Evolutionary conservation across 2,797 vertebrate genomes (phyloP), one percentile per base, ranked within the genome.

Genomic region (Rallus crepitans): DNA sequence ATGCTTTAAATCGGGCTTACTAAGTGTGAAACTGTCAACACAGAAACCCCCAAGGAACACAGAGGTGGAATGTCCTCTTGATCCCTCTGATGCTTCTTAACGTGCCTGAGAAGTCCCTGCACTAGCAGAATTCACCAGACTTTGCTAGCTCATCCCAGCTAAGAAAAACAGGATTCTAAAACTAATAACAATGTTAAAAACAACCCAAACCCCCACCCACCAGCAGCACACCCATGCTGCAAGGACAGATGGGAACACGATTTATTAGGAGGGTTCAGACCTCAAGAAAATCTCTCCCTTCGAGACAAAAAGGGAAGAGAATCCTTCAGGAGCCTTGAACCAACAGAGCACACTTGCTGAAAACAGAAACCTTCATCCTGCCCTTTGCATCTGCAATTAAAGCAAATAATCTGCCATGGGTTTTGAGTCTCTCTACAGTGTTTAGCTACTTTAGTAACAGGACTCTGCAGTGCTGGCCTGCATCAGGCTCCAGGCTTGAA

Each of bases 131-230:
- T 3, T 45, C 33, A 45, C 48, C 48, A 66, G 57, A 42, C 56
- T 87, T 23, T 15, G 11, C 10, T 33, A 70, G 30, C 72, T 55
- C 42, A 65, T 11, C 21, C 14, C 81, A 84, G 50, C 13, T 13
- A 42, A 40, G 35, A 78, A 75, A 66, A 64, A 3, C 20, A 80
- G 16, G 25, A 66, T 45, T 61, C 63, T 71, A 56, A 59, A 86
- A 63, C 68, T 16, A 63, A 0, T 12, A 52, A 45, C 7, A 5
- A 13, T 3, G 23, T 23, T 56, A 31, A 89, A 76, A 66, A 15
- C 20, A 25, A n/a, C 20, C 2, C 1, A 17, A 7, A 52, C 0
- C 0, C 9, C 47, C 64, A 11, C 10, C 35, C 9, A 33, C 5
- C 60, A 82, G 42, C 14, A 52, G 25, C 27, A 48, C 2, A n/a